Evolutionary conservation across 1,140 invertebrate species (phyloP).

Genomic region (Habropoda laboriosa): DNA sequence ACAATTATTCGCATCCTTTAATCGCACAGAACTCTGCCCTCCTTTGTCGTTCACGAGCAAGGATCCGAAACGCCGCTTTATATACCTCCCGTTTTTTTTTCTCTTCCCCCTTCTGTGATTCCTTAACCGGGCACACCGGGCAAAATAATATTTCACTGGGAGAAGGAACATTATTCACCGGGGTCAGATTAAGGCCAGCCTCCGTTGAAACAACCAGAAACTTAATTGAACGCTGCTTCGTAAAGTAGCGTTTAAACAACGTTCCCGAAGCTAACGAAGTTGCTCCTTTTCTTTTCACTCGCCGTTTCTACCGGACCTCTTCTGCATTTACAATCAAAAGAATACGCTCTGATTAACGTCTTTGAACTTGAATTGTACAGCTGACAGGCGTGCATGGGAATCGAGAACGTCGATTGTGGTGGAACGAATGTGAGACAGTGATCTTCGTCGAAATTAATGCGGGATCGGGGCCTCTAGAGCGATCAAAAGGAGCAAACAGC

Average conservation of each 20-base stretch:
- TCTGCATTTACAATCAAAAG: neutral
- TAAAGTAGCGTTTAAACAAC: conserved; percentile 21
- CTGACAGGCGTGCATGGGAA: too few relatives aligned
- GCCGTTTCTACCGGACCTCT: neutral
- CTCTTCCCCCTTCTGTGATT: neutral
- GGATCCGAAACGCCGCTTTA: neutral
- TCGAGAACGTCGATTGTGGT: neutral
- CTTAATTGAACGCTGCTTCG: neutral
- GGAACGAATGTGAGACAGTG: neutral
- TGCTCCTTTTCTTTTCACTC: neutral
- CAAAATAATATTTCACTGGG: conserved; percentile 13
- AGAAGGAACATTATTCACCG: neutral
- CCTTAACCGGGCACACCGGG: neutral
- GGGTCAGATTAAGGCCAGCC: neutral
- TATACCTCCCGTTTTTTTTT: too few relatives aligned
- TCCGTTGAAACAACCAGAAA: conserved; percentile 5
- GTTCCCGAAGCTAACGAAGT: conserved; percentile 15
- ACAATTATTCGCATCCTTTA: conserved; percentile 10
- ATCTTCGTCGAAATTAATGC: neutral
- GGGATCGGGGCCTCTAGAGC: too few relatives aligned
- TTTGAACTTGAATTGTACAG: neutral
- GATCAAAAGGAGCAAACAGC: too few relatives aligned
- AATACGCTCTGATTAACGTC: conserved; percentile 13
- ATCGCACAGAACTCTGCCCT: neutral
- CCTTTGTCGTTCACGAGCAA: too few relatives aligned